Conservation (phyloP, 2,888 invertebrate genomes). For the Candidula unifasciata region DNA sequence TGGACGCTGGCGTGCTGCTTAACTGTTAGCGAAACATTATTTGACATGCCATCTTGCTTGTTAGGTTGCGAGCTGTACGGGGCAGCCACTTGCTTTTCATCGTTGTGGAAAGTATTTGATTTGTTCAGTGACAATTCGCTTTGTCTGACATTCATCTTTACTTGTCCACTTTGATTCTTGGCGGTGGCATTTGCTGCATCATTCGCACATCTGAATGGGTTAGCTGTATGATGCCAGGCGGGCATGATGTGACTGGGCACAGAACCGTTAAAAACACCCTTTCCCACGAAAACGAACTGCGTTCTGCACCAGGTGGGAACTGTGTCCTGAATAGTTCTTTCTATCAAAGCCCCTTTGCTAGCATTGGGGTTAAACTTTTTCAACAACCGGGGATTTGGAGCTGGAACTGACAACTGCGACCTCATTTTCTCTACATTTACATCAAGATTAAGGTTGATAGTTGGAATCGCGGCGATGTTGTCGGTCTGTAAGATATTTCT, state of each 20-base stretch:
- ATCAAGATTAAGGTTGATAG: not conserved
- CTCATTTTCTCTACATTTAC: not conserved
- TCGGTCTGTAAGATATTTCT: not conserved
- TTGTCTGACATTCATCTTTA: not conserved
- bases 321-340: not conserved
- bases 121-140: not conserved
- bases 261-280: not conserved
- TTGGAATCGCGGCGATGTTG: not conserved
- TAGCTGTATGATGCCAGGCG: too few relatives aligned
- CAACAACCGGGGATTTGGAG: too few relatives aligned
- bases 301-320: not conserved
- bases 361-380: not conserved
- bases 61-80: too few relatives aligned
- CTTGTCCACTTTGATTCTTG: too few relatives aligned
- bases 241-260: too few relatives aligned
- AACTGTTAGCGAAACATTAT: too few relatives aligned
- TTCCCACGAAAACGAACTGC: not conserved
- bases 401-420: not conserved
- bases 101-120: not conserved
- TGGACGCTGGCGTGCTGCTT: too few relatives aligned
- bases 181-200: too few relatives aligned
- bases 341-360: not conserved
- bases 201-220: too few relatives aligned
- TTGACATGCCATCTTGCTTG: too few relatives aligned
- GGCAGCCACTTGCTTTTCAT: not conserved